Evolutionary conservation across 2,113 vertebrate genomes (phyloP).

Genomic region (Corydoras sp.): DNA sequence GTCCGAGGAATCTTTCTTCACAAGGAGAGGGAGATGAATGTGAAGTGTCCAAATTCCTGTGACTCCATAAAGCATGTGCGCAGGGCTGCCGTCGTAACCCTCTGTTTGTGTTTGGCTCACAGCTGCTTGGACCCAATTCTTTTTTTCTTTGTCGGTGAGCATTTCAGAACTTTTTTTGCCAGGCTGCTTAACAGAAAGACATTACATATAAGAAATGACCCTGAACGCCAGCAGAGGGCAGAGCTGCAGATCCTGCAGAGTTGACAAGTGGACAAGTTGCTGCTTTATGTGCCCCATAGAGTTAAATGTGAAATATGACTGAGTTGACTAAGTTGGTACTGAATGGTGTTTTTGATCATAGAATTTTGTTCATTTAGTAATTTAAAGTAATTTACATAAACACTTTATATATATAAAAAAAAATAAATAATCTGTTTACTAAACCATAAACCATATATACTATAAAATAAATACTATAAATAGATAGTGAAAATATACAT

Average conservation of each 20-base stretch:
- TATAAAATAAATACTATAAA: too few species aligned
- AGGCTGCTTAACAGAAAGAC: constrained; percentile 3
- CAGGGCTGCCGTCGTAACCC: constrained; percentile 54
- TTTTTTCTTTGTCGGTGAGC: constrained; percentile 73
- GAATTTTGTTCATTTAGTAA: too few species aligned
- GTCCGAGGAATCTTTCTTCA: constrained; percentile 60
- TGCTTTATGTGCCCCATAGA: too few species aligned
- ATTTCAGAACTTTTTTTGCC: constrained; percentile 54
- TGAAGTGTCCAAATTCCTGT: constrained; percentile 1
- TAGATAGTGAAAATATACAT: too few species aligned
- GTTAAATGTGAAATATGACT: too few species aligned
- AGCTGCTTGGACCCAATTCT: constrained; percentile 71
- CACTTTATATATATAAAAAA: too few species aligned
- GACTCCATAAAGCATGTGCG: constrained; percentile 32
- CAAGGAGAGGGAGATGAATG: neutral
- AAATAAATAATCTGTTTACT: too few species aligned
- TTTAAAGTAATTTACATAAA: too few species aligned
- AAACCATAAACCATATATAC: too few species aligned
- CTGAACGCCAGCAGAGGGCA: constrained; percentile 5
- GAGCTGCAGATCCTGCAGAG: constrained; percentile 20
- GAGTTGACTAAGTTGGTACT: too few species aligned
- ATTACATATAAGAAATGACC: neutral
- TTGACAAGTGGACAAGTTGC: neutral
- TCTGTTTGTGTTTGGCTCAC: constrained; percentile 61
- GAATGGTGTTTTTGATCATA: too few species aligned